A percentile compares a stretch with the other conserved stretches of the same genome.
These are phyloP conservation scores for Idaea aversata DNA, from an alignment of 2,888 invertebrate genomes.

Conservation along the genomic window DNA sequence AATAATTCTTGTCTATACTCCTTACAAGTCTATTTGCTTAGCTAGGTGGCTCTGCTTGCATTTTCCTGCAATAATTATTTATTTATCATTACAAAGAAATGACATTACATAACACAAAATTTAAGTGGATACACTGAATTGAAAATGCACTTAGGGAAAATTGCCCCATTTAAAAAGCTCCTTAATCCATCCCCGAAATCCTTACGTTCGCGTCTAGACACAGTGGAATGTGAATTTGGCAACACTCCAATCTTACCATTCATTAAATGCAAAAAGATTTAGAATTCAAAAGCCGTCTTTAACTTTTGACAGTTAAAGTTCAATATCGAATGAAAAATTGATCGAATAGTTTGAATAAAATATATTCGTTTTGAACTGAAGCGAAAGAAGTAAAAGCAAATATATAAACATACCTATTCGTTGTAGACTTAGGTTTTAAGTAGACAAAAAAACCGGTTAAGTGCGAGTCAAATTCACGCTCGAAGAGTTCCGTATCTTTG, in stretches of 20 bases:
- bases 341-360: background rate
- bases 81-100: too few relatives aligned
- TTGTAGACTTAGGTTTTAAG: too few relatives aligned
- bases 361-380: background rate
- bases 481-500: too few relatives aligned
- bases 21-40: too few relatives aligned
- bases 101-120: too few relatives aligned
- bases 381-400: background rate
- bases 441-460: too few relatives aligned
- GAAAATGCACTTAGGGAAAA: background rate
- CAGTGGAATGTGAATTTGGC: constrained; percentile 17
- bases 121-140: background rate
- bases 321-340: background rate
- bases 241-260: constrained; percentile 11
- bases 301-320: background rate
- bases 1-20: too few relatives aligned
- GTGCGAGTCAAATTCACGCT: too few relatives aligned
- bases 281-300: background rate
- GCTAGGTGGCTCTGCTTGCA: too few relatives aligned
- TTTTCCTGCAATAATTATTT: too few relatives aligned
- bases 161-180: background rate
- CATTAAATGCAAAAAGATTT: background rate
- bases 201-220: constrained; percentile 15
- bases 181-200: background rate
- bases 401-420: too few relatives aligned